Percentiles rank a stretch among this genome's conserved stretches.
These are phyloP conservation scores for Polydrusus cervinus DNA, from an alignment of 2,888 invertebrate genomes.

Conservation along the genomic window DNA sequence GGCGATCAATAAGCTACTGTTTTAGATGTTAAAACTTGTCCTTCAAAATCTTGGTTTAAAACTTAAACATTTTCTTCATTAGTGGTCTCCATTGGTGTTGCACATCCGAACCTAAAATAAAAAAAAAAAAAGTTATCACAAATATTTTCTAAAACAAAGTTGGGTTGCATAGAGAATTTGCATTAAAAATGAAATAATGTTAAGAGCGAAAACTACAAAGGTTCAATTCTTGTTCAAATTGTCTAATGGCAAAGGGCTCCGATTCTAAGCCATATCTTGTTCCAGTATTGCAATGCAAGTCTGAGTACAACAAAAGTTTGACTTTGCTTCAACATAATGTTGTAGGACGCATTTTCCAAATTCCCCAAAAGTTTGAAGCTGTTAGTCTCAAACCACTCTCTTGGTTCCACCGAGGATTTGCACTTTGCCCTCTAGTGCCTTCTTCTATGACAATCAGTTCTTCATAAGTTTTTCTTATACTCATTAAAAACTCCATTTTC, in stretches of 20 bases:
- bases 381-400: background rate
- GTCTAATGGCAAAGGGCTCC: conserved; percentile 4
- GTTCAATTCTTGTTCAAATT: conserved; percentile 14
- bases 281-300: background rate
- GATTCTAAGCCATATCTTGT: conserved; percentile 12
- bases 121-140: too few species aligned
- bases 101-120: too few species aligned
- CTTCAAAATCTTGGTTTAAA: too few species aligned
- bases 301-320: background rate
- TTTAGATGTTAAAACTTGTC: too few species aligned
- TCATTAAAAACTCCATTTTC: too few species aligned
- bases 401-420: conserved; percentile 8
- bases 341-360: conserved; percentile 12
- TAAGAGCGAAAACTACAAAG: background rate
- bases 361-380: conserved; percentile 10
- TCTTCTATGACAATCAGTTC: background rate
- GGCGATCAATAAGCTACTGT: too few species aligned
- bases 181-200: too few species aligned
- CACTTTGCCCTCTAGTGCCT: background rate
- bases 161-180: too few species aligned
- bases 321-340: background rate
- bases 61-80: too few species aligned
- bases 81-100: too few species aligned
- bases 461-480: background rate
- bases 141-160: too few species aligned